A percentile compares a stretch with the other conserved stretches of the same genome.
phyloP scores from a whole-genome alignment of 2,113 vertebrate species.

The Catagonus wagneri region DNA sequence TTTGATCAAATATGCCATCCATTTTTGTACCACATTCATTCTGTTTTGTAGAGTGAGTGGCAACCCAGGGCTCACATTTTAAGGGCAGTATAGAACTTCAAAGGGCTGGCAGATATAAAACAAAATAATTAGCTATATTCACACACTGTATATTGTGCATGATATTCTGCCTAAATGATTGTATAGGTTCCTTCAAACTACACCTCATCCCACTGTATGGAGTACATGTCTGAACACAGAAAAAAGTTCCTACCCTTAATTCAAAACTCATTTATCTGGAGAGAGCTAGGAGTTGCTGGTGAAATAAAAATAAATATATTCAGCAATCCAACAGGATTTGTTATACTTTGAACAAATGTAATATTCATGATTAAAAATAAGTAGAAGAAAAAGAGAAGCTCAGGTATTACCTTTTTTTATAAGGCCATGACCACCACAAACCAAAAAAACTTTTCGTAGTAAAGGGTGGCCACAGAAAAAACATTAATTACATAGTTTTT shows the following conservation, averaged over 20 bases:
- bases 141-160: no score
- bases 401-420: background rate
- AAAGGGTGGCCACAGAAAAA: background rate
- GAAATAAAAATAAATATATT: background rate
- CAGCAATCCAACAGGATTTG: background rate
- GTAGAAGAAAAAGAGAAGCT: background rate
- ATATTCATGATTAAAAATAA: background rate
- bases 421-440: background rate
- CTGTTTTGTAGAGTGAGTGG: background rate
- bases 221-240: background rate
- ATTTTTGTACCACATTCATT: background rate
- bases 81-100: background rate
- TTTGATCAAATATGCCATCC: background rate
- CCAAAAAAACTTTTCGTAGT: background rate
- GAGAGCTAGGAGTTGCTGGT: background rate
- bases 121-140: background rate
- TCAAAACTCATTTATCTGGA: background rate
- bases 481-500: background rate
- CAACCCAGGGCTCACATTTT: accelerated
- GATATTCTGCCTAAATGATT: background rate
- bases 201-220: accelerated
- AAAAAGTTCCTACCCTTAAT: background rate
- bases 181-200: background rate
- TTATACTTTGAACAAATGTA: background rate
- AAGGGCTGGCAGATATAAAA: background rate